phyloP scores from a whole-genome alignment of 1,140 invertebrate genomes.

The Rhizoglyphus robini region DNA sequence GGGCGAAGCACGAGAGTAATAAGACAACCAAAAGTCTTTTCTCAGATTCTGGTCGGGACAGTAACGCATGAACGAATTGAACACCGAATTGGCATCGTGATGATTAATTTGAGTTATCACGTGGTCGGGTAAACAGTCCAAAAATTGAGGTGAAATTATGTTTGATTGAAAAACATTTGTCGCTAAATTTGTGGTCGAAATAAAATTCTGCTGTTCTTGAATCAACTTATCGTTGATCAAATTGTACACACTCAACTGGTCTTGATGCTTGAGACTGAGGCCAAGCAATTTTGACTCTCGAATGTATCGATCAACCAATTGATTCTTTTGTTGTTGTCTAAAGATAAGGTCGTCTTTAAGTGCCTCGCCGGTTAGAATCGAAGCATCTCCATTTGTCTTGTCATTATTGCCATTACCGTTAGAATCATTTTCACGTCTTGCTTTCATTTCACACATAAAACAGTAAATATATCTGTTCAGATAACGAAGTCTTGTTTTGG shows the following conservation, averaged over 20 bases:
- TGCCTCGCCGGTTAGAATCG: background rate
- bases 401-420: constrained; percentile 30
- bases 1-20: constrained; percentile 51
- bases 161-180: constrained; percentile 52
- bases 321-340: constrained; percentile 43
- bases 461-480: constrained; percentile 32
- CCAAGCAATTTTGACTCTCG: constrained; percentile 69
- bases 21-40: constrained; percentile 67
- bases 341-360: background rate
- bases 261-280: constrained; percentile 39
- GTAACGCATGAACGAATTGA: constrained; percentile 57
- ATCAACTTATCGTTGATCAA: constrained; percentile 25
- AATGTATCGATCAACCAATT: constrained; percentile 58
- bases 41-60: constrained; percentile 59
- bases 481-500: constrained; percentile 32
- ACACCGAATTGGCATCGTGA: constrained; percentile 37
- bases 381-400: background rate
- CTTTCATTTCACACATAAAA: constrained; percentile 36
- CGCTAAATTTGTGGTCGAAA: constrained; percentile 32
- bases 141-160: constrained; percentile 46
- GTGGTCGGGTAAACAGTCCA: constrained; percentile 52
- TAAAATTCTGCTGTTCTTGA: constrained; percentile 21
- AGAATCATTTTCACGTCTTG: constrained; percentile 39
- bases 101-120: constrained; percentile 48
- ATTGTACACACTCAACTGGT: constrained; percentile 30